Evolutionary conservation across 2,888 invertebrate genomes (phyloP).

Genomic region (Meteorus cinctellus): DNA sequence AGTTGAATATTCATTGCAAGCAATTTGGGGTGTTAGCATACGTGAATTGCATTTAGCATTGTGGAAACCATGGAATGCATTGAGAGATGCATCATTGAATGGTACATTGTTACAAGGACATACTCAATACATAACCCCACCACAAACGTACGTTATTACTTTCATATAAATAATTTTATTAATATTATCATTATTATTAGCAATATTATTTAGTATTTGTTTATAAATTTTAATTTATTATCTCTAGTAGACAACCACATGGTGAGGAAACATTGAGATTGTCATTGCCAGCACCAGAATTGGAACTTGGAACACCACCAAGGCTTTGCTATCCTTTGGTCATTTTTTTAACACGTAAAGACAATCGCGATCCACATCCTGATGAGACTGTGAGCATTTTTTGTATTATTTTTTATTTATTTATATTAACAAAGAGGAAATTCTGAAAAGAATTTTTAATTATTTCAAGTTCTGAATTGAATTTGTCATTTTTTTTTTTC

Average conservation of each 20-base stretch:
- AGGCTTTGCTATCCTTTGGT: conserved; percentile 86
- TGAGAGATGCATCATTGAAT: conserved; percentile 79
- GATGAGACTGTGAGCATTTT: conserved; percentile 81
- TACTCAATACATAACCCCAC: conserved; percentile 70
- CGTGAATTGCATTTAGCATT: conserved; percentile 84
- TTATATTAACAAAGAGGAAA: too few relatives aligned
- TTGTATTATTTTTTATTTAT: neutral
- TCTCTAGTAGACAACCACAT: conserved; percentile 79
- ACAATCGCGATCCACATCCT: conserved; percentile 80
- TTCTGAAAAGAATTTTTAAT: too few relatives aligned
- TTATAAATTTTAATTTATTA: conserved; percentile 55
- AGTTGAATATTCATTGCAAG: conserved; percentile 82
- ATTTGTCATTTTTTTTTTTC: too few relatives aligned
- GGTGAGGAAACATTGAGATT: conserved; percentile 80
- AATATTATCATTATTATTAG: too few relatives aligned
- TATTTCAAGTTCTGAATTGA: too few relatives aligned
- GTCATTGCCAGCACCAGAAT: conserved; percentile 77
- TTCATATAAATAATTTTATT: neutral
- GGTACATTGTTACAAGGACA: conserved; percentile 77
- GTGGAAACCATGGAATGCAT: conserved; percentile 82
- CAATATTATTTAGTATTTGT: conserved; percentile 1
- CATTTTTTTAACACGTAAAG: conserved; percentile 81
- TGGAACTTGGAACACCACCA: conserved; percentile 83
- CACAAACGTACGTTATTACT: conserved; percentile 66
- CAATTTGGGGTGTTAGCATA: conserved; percentile 87